These are phyloP conservation scores for Luperina testacea DNA, from an alignment of 2,888 invertebrate species.

Conservation along the genomic window DNA sequence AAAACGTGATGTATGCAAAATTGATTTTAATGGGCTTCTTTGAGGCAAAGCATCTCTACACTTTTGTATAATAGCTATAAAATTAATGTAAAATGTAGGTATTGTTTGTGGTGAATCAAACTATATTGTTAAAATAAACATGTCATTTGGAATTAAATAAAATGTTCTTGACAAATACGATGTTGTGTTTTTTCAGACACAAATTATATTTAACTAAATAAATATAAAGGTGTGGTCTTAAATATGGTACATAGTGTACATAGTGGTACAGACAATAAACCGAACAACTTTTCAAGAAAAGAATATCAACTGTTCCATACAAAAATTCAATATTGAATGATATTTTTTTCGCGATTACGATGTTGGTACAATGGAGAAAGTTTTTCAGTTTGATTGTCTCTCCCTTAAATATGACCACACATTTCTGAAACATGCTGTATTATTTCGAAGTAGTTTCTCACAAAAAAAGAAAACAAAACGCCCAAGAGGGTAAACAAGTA, in stretches of 20 bases:
- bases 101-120: background rate
- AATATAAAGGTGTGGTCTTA: background rate
- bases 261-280: too few species aligned
- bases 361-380: background rate
- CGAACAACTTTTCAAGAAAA: too few species aligned
- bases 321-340: background rate
- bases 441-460: background rate
- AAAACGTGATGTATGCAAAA: background rate
- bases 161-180: background rate
- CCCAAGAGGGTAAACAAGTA: slow-evolving; percentile 38
- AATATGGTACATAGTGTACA: background rate
- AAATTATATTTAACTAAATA: background rate
- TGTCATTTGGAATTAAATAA: background rate
- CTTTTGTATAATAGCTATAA: background rate
- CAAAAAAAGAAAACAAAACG: background rate
- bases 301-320: too few species aligned
- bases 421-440: background rate
- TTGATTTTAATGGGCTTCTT: background rate
- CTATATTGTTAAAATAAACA: background rate
- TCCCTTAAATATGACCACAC: background rate
- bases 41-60: background rate
- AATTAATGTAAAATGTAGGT: background rate
- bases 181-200: background rate
- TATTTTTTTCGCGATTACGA: background rate
- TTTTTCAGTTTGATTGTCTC: background rate